Evolutionary conservation across 2,797 vertebrate species (phyloP).

Genomic region (Hoplostethus mediterraneus): DNA sequence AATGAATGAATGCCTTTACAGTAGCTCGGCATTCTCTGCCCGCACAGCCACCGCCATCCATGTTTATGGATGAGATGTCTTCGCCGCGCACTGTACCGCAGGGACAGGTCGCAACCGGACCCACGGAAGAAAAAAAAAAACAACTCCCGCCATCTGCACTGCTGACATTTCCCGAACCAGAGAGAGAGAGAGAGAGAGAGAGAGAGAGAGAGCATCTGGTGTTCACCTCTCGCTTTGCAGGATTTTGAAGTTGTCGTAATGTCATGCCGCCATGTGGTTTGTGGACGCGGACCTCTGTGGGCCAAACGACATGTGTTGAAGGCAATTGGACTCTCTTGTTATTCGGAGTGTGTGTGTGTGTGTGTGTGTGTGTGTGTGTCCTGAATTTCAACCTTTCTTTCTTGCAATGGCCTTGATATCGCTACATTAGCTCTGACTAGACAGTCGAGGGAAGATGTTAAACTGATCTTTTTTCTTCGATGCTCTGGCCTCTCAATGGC

Average conservation of each 20-base stretch:
- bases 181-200: constrained; percentile 39
- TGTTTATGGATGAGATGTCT: constrained; percentile 82
- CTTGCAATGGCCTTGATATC: constrained; percentile 14
- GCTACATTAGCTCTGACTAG: constrained; percentile 1
- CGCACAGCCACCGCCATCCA: constrained; percentile 46
- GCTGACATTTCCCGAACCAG: constrained; percentile 76
- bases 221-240: constrained; percentile 62
- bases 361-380: constrained; percentile 10
- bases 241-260: constrained; percentile 61
- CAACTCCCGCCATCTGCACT: constrained; percentile 67
- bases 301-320: constrained; percentile 57
- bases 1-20: constrained; percentile 65
- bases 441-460: neutral
- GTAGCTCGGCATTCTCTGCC: constrained; percentile 62
- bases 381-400: constrained; percentile 1
- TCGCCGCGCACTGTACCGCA: constrained; percentile 27
- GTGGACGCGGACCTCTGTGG: constrained; percentile 50
- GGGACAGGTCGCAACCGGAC: constrained; percentile 68
- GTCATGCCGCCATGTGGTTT: constrained; percentile 71
- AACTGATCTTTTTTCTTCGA: neutral
- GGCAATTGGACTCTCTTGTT: constrained; percentile 44
- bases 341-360: neutral
- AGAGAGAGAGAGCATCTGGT: constrained; percentile 68
- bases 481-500: constrained; percentile 2
- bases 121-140: constrained; percentile 38